Conservation (phyloP, 2,113 vertebrate species). For the Onychostruthus taczanowskii region DNA sequence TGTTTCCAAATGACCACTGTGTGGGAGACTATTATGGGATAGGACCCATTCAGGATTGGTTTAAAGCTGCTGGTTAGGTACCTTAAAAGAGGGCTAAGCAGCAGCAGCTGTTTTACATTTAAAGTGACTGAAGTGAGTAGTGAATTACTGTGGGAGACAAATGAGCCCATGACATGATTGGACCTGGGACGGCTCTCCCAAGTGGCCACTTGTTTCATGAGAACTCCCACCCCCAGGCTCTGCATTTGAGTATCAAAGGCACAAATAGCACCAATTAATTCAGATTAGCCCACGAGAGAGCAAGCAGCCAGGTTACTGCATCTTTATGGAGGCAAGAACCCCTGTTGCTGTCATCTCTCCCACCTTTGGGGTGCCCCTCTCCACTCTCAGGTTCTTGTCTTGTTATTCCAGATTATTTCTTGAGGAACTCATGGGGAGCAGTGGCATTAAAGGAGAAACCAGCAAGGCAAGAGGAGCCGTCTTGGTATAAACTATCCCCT, state of each 20-base stretch:
- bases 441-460: neutral
- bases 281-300: constrained; percentile 31
- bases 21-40: constrained; percentile 38
- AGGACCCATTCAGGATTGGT: constrained; percentile 11
- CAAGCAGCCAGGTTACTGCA: neutral
- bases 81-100: constrained; percentile 49
- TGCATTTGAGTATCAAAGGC: constrained; percentile 55
- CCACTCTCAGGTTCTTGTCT: neutral
- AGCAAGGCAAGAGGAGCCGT: neutral
- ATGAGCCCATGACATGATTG: constrained; percentile 57
- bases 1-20: constrained; percentile 62
- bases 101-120: constrained; percentile 61
- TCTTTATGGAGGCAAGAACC: neutral
- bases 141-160: constrained; percentile 52
- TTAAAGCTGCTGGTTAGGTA: constrained; percentile 52
- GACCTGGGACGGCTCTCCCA: constrained; percentile 56
- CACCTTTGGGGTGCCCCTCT: neutral
- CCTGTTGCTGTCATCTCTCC: neutral
- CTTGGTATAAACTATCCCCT: neutral
- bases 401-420: neutral
- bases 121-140: constrained; percentile 55
- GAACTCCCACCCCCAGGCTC: constrained; percentile 41
- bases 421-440: neutral
- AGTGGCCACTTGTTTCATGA: constrained; percentile 68
- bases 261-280: constrained; percentile 67